phyloP scores from a whole-genome alignment of 2,113 vertebrate species.

The Crotalus tigris region DNA sequence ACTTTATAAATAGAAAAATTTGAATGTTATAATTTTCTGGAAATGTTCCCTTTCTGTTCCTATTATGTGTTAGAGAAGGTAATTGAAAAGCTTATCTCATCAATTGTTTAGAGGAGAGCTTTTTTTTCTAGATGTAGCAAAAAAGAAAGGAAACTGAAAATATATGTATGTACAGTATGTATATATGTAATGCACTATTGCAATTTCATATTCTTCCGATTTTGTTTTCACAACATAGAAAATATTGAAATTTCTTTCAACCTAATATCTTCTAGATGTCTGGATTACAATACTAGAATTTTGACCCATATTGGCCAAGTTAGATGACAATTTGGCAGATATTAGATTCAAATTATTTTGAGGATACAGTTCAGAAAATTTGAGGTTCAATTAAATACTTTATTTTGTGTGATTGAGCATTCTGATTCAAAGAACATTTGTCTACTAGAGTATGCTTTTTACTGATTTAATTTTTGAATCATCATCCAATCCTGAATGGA shows the following conservation, averaged over 20 bases:
- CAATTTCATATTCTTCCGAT: not conserved
- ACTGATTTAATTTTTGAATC: not conserved
- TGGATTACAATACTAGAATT: not conserved
- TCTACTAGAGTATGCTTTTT: not conserved
- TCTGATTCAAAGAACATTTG: not conserved
- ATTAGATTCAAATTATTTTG: not conserved
- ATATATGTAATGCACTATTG: not conserved
- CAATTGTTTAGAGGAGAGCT: not conserved
- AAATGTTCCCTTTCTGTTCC: not conserved
- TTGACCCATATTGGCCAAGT: not conserved
- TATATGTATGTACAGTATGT: not conserved
- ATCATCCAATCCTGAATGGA: not conserved
- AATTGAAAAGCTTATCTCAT: not conserved
- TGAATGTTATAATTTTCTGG: not conserved
- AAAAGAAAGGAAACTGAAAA: not conserved
- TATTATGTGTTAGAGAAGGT: not conserved
- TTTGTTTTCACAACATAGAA: not conserved
- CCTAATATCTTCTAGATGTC: not conserved
- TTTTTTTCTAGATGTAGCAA: not conserved
- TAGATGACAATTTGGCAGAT: not conserved
- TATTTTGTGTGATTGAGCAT: not conserved
- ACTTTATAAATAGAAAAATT: not conserved
- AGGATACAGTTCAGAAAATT: not conserved
- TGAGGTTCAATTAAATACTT: not conserved
- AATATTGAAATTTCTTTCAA: not conserved